phyloP scores from a whole-genome alignment of 2,797 vertebrate genomes.

The Nannoperca obscura region DNA sequence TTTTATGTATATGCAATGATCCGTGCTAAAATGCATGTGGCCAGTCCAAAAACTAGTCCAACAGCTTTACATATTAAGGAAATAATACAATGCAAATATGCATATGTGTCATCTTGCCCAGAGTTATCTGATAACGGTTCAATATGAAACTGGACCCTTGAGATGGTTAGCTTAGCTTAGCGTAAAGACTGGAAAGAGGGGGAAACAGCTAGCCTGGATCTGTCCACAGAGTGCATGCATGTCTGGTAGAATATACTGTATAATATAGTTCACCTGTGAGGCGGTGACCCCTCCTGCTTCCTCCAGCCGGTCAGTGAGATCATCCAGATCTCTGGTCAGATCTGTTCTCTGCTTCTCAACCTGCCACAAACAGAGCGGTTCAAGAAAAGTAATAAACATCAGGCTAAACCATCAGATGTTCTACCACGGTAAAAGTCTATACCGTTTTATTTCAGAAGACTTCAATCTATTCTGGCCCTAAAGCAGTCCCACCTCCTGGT shows the following conservation, averaged over 20 bases:
- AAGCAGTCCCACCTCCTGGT: neutral
- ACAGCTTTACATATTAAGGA: neutral
- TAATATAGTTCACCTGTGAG: slow-evolving; percentile 80
- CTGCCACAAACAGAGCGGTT: slow-evolving; percentile 61
- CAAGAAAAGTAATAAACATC: neutral
- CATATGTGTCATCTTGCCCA: too few relatives aligned
- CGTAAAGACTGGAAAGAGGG: neutral
- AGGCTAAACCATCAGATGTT: neutral
- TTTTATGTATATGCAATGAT: neutral
- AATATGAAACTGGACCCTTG: neutral
- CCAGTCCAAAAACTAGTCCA: neutral
- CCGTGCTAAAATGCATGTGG: neutral
- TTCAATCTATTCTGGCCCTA: neutral
- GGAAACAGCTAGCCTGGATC: neutral
- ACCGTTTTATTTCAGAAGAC: neutral
- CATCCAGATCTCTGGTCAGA: slow-evolving; percentile 86
- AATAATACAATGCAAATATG: neutral
- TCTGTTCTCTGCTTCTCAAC: slow-evolving; percentile 89
- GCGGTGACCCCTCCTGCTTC: slow-evolving; percentile 87
- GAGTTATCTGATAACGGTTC: too few relatives aligned
- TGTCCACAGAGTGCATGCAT: neutral
- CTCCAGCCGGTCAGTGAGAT: slow-evolving; percentile 87
- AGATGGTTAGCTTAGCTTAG: neutral
- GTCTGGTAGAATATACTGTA: neutral
- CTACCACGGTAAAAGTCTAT: neutral